A percentile compares a stretch with the other conserved stretches of the same genome.
Evolutionary conservation across 2,888 invertebrate species (phyloP).

Genomic region (Hyalella azteca): DNA sequence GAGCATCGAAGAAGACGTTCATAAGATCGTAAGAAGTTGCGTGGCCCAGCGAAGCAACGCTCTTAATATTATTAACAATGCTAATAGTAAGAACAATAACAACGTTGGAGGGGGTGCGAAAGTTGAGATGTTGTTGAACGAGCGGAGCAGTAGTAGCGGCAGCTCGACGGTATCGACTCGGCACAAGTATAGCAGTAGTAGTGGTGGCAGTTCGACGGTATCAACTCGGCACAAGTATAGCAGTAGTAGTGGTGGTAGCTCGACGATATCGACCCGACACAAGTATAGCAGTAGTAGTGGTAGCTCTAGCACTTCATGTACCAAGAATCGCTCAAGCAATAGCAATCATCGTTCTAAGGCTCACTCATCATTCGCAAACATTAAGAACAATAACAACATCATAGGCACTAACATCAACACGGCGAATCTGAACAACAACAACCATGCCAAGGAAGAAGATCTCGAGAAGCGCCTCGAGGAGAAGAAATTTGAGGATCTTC

Average conservation of each 20-base stretch:
- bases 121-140: neutral
- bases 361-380: neutral
- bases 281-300: neutral
- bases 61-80: neutral
- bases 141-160: neutral
- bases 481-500: conserved; percentile 25
- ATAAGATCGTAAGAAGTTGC: conserved; percentile 27
- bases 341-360: conserved; percentile 36
- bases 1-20: conserved; percentile 16
- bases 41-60: conserved; percentile 9
- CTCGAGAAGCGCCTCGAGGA: conserved; percentile 16
- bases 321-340: conserved; percentile 27
- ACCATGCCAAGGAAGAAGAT: conserved; percentile 25
- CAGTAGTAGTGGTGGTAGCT: neutral
- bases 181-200: neutral
- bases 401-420: neutral
- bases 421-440: conserved; percentile 10
- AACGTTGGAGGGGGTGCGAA: neutral
- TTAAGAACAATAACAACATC: neutral
- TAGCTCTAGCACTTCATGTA: neutral
- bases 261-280: neutral
- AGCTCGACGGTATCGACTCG: neutral
- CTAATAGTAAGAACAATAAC: neutral
- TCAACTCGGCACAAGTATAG: conserved; percentile 3
- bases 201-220: neutral